Percentiles rank a stretch among this genome's conserved stretches.
phyloP scores from a whole-genome alignment of 2,888 invertebrate genomes.

The Cyclophora albipunctata region DNA sequence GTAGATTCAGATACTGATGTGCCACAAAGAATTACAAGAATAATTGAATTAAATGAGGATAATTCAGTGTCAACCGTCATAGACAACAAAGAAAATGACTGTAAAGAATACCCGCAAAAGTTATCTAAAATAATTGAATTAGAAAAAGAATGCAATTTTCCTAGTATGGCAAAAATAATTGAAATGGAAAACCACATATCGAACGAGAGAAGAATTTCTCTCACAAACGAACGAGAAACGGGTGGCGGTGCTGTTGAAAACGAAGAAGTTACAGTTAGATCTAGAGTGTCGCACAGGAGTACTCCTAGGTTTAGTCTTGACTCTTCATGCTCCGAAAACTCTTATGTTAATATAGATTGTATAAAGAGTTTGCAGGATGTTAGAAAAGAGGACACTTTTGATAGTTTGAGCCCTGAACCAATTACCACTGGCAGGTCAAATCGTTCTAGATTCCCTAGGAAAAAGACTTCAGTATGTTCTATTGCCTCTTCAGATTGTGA shows the following conservation, averaged over 20 bases:
- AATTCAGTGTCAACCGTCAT: constrained; percentile 54
- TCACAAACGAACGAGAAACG: constrained; percentile 68
- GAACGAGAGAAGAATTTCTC: constrained; percentile 65
- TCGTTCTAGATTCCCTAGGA: constrained; percentile 62
- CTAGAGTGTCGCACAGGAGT: constrained; percentile 56
- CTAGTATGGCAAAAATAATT: constrained; percentile 68
- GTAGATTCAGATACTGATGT: constrained; percentile 44
- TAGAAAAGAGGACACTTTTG: constrained; percentile 58
- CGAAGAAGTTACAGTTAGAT: constrained; percentile 56
- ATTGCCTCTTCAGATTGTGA: constrained; percentile 72
- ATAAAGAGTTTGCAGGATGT: constrained; percentile 72
- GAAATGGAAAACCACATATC: constrained; percentile 72
- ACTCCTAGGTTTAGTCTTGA: constrained; percentile 70
- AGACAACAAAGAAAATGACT: constrained; percentile 42
- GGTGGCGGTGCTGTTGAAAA: constrained; percentile 52
- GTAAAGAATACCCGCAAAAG: constrained; percentile 48
- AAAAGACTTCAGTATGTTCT: constrained; percentile 71
- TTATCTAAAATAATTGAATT: constrained; percentile 56
- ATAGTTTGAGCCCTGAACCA: constrained; percentile 46
- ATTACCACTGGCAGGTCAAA: constrained; percentile 51
- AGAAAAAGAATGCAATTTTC: constrained; percentile 59
- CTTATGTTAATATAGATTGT: constrained; percentile 72
- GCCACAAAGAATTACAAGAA: constrained; percentile 59
- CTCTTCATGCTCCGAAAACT: constrained; percentile 74
- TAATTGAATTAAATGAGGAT: constrained; percentile 60